Conservation (phyloP, 2,888 invertebrate genomes). For the Torymus texanus region DNA sequence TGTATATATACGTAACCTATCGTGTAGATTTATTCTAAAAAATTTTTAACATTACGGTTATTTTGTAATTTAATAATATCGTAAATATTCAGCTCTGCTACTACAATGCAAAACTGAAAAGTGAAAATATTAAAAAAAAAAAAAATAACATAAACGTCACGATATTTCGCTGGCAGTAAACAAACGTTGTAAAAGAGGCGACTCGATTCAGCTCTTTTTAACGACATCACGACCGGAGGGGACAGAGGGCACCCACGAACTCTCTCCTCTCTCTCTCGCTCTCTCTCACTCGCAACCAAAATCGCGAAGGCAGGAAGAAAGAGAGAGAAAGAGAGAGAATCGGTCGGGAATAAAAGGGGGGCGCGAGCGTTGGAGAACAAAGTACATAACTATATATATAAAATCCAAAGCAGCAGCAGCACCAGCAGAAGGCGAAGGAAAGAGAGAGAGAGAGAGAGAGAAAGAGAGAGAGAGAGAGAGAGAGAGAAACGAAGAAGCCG, state of each 20-base stretch:
- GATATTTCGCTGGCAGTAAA: not conserved
- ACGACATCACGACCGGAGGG: conserved; percentile 50
- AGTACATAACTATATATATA: conserved; percentile 4
- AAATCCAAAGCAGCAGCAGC: too few species aligned
- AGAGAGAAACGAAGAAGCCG: conserved; percentile 40
- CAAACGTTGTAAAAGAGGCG: conserved; percentile 4
- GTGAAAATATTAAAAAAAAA: too few species aligned
- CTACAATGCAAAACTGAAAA: too few species aligned
- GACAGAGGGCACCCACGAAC: conserved; percentile 48
- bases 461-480: conserved; percentile 2
- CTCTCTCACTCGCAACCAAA: not conserved
- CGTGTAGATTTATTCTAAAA: too few species aligned
- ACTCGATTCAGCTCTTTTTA: conserved; percentile 51
- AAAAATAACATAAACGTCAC: too few species aligned
- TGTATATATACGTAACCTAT: too few species aligned
- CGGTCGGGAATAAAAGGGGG: conserved; percentile 16
- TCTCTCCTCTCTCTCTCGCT: not conserved
- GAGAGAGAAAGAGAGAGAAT: not conserved
- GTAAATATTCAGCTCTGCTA: too few species aligned
- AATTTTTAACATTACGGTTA: too few species aligned
- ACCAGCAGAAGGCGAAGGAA: not conserved
- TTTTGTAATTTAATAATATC: too few species aligned
- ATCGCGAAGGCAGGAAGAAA: not conserved
- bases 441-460: conserved; percentile 21
- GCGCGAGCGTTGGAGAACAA: conserved; percentile 49